phyloP scores from a whole-genome alignment of 2,113 vertebrate genomes.

The Psettodes erumei region DNA sequence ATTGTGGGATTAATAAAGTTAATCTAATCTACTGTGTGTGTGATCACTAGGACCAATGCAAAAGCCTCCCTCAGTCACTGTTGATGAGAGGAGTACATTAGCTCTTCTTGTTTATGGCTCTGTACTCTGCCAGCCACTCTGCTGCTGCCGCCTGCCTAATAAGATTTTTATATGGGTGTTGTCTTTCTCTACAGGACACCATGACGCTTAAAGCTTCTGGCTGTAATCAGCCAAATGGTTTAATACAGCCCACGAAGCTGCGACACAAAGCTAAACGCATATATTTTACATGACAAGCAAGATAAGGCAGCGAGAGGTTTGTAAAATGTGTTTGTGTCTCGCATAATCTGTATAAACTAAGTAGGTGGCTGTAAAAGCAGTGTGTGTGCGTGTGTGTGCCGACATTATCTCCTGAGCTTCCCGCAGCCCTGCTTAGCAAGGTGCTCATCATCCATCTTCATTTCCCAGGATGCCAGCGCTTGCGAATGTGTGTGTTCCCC shows the following conservation, averaged over 20 bases:
- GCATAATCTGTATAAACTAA: slow-evolving; percentile 24
- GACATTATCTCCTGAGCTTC: slow-evolving; percentile 61
- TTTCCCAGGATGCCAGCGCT: slow-evolving; percentile 55
- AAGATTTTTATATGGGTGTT: slow-evolving; percentile 32
- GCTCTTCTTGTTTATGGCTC: slow-evolving; percentile 60
- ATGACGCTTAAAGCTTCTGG: slow-evolving; percentile 24
- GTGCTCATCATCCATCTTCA: slow-evolving; percentile 77
- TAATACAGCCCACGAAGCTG: slow-evolving; percentile 48
- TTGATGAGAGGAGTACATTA: slow-evolving; percentile 60
- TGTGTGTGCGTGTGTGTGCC: slow-evolving; percentile 22
- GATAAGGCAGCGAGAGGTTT: slow-evolving; percentile 41
- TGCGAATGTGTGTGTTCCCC: not conserved
- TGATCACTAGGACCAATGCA: slow-evolving; percentile 6
- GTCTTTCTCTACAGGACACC: slow-evolving; percentile 48
- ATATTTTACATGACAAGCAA: slow-evolving; percentile 49
- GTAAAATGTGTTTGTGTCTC: slow-evolving; percentile 32
- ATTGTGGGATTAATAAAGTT: too few relatives aligned
- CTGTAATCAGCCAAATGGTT: slow-evolving; percentile 55
- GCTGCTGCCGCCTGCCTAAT: slow-evolving; percentile 37
- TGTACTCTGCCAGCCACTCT: slow-evolving; percentile 18
- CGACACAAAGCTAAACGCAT: slow-evolving; percentile 42
- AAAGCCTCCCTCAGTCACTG: slow-evolving; percentile 20
- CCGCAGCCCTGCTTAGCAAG: slow-evolving; percentile 53
- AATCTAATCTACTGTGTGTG: not conserved
- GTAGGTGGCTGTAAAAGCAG: slow-evolving; percentile 48